Evolutionary conservation across 2,888 invertebrate genomes (phyloP), one percentile per base, ranked within the genome.

Genomic region (Agrotis segetum): DNA sequence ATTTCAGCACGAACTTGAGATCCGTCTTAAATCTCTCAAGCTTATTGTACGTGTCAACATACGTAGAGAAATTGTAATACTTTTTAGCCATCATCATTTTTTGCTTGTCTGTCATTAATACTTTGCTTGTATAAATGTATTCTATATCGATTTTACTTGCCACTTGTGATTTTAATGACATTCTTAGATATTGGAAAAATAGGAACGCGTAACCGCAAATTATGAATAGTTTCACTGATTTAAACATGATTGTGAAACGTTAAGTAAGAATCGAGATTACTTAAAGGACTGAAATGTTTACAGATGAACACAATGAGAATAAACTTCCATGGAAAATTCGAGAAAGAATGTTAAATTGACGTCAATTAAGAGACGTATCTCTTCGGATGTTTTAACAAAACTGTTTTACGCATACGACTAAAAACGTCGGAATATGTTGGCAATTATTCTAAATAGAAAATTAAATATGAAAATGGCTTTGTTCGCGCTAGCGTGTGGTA

Each of bases 381-480:
- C 55, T 58, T 71, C 74, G 59, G 61, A 64, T 61, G 49, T 69
- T 67, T 65, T 62, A 77, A 71, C 74, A 66, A 71, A 64, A 67
- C 46, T 55, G 46, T 74, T 11, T 52, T 40, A 65, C 47, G 55
- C 60, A 64, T 70, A 77, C 88, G 83, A 92, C 84, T 83, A 86
- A 88, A 88, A 85, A 85, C 77, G 82, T 72, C 74, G 83, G 85
- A 91, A 93, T 91, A 90, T 90, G 91, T 90, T 77, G 88, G 92
- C 91, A 94, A 94, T 94, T 94, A 93, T 88, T 93, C 91, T 91
- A 93, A 93, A 93, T 88, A 92, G 90, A 91, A 91, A 93, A 94
- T 94, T 93, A 92, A 94, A 94, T 94, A 94, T 93, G 91, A 94
- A 93, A 93, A 94, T 92, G 89, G 89, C 91, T 92, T 92, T 94